Conservation (phyloP, 2,113 vertebrate genomes). For the Hippocampus abdominalis region DNA sequence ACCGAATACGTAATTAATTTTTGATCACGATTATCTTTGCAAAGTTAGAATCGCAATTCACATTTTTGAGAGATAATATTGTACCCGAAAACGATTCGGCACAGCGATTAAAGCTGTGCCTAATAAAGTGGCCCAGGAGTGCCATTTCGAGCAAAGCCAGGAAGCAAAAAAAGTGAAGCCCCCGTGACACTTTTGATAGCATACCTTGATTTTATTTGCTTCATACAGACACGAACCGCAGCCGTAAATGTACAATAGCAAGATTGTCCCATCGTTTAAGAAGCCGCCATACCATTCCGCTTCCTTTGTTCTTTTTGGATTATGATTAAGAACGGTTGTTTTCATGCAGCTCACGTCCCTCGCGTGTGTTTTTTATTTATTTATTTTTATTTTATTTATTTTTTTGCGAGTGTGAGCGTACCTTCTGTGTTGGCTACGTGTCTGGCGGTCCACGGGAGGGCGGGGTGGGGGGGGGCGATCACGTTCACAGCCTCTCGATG, state of each 20-base stretch:
- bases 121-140: background rate
- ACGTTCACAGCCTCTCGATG: slow-evolving; percentile 72
- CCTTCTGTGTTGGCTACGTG: background rate
- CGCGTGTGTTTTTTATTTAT: too few species aligned
- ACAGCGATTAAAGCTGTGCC: background rate
- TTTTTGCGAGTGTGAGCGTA: background rate
- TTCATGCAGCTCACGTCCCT: background rate
- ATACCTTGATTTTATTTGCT: slow-evolving; percentile 52
- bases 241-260: slow-evolving; percentile 52
- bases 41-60: too few species aligned
- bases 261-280: background rate
- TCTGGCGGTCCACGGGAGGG: background rate
- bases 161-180: slow-evolving; percentile 2
- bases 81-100: too few species aligned
- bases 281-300: background rate
- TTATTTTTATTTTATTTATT: too few species aligned
- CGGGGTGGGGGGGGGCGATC: background rate
- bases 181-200: slow-evolving; percentile 17
- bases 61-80: too few species aligned
- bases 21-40: too few species aligned
- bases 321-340: background rate
- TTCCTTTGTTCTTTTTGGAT: background rate
- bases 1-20: too few species aligned
- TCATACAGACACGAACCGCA: slow-evolving; percentile 49
- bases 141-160: background rate